These are phyloP conservation scores for Champsocephalus esox DNA, from an alignment of 2,797 vertebrate species.

Conservation along the genomic window DNA sequence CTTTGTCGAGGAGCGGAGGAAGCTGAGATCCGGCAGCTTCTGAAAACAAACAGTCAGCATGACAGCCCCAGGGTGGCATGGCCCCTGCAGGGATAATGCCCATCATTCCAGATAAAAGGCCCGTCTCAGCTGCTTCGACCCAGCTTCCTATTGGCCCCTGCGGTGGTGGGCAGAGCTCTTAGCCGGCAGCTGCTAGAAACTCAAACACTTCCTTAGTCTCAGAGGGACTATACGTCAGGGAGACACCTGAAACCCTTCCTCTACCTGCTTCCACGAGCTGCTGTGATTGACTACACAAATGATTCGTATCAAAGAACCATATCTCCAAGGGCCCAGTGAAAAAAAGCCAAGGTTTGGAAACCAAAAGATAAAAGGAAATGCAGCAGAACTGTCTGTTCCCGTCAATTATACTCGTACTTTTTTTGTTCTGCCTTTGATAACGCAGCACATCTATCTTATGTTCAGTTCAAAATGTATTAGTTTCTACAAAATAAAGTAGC, in stretches of 20 bases:
- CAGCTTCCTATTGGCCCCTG: constrained; percentile 57
- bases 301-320: constrained; percentile 56
- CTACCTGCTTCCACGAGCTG: constrained; percentile 42
- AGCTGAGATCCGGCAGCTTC: constrained; percentile 47
- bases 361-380: constrained; percentile 51
- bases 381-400: constrained; percentile 41
- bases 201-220: constrained; percentile 62
- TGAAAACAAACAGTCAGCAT: constrained; percentile 62
- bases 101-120: constrained; percentile 76
- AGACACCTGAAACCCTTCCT: constrained; percentile 50
- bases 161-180: constrained; percentile 43
- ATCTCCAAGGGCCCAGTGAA: constrained; percentile 40
- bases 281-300: constrained; percentile 61
- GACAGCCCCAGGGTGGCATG: constrained; percentile 54
- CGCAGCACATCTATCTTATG: constrained; percentile 47
- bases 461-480: constrained; percentile 57
- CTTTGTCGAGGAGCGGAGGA: constrained; percentile 36
- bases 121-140: constrained; percentile 62
- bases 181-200: constrained; percentile 46
- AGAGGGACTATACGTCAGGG: constrained; percentile 18
- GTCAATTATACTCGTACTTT: constrained; percentile 55
- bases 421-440: constrained; percentile 42
- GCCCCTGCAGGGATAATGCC: constrained; percentile 66
- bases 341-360: constrained; percentile 44
- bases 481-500: constrained; percentile 52